Base-by-base conservation (phyloP, 92 coral and sea anemone species). In the Parazoanthus atlanticus region DNA sequence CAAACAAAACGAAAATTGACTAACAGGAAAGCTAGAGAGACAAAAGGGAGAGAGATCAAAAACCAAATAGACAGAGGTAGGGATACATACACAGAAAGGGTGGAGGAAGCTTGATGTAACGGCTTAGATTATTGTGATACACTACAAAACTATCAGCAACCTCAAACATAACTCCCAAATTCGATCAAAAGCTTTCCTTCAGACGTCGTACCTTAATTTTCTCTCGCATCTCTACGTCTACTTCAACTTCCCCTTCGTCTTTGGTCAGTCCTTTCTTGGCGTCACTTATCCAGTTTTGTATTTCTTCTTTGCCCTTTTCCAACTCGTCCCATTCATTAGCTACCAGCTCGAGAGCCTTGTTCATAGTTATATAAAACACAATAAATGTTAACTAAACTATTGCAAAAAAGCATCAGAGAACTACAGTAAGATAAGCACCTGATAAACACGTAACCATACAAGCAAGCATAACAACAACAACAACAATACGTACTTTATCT, bases 271-370 rank as follows among this genome's bases (percentile, higher is more conserved):
- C 97, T 84, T 91, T 90, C 78, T 94, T 94, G 88, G 95, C 98
- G 88, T 91, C 96, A 77, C 80, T 89, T 56, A 97, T 90, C 97
- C 98, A 94, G 77, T 82, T 92, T 40, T 97, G 94, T 65, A 97
- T 91, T 85, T 95, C 99, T 65, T 91, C 90, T 79, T 91, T 97
- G 78, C 91, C 94, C 81, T 97, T 94, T 74, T 97, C 99, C 15
- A 97, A 89, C 38, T 93, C 98, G 67, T 97, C 99, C 95, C 93
- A 92, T 84, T 97, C 96, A 66, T 31, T 84, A 0, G 94, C 96
- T 30, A 95, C 98, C 67, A 93, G 92, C 86, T 95, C 96, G 41
- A 97, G 69, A 21, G 93, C 95, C 89, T 95, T 90, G 64, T 94
- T 93, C 70, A 88, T 93, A 12, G 70, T 32, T 49, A 30, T 28